phyloP scores from a whole-genome alignment of 2,797 vertebrate species.

The Mormyrus proboscirostris region DNA sequence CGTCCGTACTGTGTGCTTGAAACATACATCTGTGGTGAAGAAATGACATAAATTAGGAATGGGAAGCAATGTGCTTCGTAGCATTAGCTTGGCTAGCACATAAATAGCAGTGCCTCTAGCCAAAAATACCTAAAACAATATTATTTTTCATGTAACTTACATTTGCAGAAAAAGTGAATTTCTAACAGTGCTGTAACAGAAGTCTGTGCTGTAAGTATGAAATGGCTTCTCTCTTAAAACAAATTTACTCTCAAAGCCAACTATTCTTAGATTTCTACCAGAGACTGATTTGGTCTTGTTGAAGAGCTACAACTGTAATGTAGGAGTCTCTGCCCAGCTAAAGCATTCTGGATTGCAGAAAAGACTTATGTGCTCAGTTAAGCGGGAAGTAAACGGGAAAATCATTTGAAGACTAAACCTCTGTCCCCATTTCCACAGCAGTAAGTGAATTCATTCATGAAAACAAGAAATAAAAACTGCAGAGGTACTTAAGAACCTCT shows the following conservation, averaged over 20 bases:
- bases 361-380: constrained; percentile 29
- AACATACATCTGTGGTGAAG: constrained; percentile 50
- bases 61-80: constrained; percentile 32
- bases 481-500: background rate
- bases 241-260: constrained; percentile 49
- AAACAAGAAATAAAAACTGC: background rate
- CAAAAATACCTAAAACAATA: background rate
- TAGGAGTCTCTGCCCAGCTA: constrained; percentile 49
- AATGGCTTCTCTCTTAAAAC: constrained; percentile 3
- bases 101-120: background rate
- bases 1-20: constrained; percentile 57
- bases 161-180: constrained; percentile 13
- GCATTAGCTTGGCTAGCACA: background rate
- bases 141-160: background rate
- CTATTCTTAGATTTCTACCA: constrained; percentile 23
- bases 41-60: constrained; percentile 39
- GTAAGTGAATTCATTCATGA: background rate
- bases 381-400: constrained; percentile 69
- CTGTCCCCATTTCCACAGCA: background rate
- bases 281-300: background rate
- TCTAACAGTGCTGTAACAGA: background rate
- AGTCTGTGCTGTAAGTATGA: background rate
- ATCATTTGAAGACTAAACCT: constrained; percentile 31
- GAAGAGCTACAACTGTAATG: constrained; percentile 60
- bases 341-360: constrained; percentile 54